phyloP scores from a whole-genome alignment of 2,888 invertebrate genomes.

The Eudemis profundana region DNA sequence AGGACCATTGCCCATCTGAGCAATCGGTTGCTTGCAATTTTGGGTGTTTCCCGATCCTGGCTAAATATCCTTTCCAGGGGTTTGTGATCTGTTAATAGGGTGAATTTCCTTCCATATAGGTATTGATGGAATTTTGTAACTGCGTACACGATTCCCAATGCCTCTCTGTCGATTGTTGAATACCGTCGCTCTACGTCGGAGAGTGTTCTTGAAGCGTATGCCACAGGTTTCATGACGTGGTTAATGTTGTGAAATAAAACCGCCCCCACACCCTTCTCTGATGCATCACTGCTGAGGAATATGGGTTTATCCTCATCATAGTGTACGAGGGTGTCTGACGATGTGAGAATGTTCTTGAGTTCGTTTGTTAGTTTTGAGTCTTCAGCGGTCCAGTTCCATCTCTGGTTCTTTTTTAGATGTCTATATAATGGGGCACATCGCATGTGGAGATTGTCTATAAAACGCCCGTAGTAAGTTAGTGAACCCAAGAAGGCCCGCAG shows the following conservation, averaged over 20 bases:
- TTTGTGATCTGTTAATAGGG: slow-evolving; percentile 17
- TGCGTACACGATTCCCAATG: background rate
- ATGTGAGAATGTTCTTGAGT: slow-evolving; percentile 6
- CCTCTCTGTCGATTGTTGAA: background rate
- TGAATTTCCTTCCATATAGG: background rate
- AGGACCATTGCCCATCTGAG: slow-evolving; percentile 22
- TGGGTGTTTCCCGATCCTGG: slow-evolving; percentile 15
- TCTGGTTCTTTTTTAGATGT: slow-evolving; percentile 15
- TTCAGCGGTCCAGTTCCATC: slow-evolving; percentile 8
- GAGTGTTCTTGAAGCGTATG: no score
- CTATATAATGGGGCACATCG: slow-evolving; percentile 11
- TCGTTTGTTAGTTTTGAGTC: slow-evolving; percentile 15
- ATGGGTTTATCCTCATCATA: background rate
- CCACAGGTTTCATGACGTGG: no score
- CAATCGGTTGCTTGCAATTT: slow-evolving; percentile 16
- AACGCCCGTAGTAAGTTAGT: no score
- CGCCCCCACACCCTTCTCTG: background rate
- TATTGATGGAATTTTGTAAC: slow-evolving; percentile 4
- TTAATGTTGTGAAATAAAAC: no score
- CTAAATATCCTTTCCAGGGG: slow-evolving; percentile 16
- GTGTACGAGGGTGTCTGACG: slow-evolving; percentile 7
- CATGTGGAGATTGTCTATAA: background rate
- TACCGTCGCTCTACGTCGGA: no score
- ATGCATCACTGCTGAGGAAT: slow-evolving; percentile 1
- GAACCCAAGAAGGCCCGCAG: no score